Percentiles rank a stretch among this genome's conserved stretches.
Evolutionary conservation across 1,140 invertebrate species (phyloP).

Genomic region (Sesamia nonagrioides): DNA sequence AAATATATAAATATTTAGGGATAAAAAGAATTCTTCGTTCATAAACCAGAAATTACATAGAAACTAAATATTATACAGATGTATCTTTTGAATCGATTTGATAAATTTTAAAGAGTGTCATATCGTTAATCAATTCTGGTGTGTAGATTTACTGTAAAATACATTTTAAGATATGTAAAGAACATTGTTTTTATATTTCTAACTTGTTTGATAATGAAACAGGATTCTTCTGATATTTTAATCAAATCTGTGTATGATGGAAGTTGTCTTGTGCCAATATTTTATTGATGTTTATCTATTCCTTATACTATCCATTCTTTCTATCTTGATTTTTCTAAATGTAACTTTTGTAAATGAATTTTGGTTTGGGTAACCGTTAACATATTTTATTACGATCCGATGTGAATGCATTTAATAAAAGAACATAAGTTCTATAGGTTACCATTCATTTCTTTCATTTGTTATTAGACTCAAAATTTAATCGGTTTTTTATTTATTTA

Average conservation of each 20-base stretch:
- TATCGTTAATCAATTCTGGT: slow-evolving; percentile 21
- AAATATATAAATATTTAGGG: not conserved
- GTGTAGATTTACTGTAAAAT: slow-evolving; percentile 17
- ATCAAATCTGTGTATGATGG: slow-evolving; percentile 50
- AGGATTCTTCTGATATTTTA: slow-evolving; percentile 32
- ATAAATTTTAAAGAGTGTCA: slow-evolving; percentile 25
- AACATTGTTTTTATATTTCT: not conserved
- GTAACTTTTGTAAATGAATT: not conserved
- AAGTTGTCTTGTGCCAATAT: slow-evolving; percentile 76
- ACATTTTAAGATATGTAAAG: not conserved
- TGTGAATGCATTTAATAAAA: not conserved
- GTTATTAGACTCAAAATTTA: not conserved
- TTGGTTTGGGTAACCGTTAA: not conserved
- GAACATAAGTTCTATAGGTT: no score
- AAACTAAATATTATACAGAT: slow-evolving; percentile 1
- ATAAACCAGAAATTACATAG: slow-evolving; percentile 6
- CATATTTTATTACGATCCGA: not conserved
- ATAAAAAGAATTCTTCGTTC: not conserved
- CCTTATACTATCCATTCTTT: slow-evolving; percentile 51
- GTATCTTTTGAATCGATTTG: slow-evolving; percentile 12
- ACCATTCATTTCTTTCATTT: no score
- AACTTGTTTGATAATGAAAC: slow-evolving; percentile 6
- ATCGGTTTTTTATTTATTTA: not conserved
- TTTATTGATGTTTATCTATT: slow-evolving; percentile 49
- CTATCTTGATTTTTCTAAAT: not conserved